Base-by-base conservation (phyloP, 2,113 vertebrate species). In the Larimichthys polyactis region DNA sequence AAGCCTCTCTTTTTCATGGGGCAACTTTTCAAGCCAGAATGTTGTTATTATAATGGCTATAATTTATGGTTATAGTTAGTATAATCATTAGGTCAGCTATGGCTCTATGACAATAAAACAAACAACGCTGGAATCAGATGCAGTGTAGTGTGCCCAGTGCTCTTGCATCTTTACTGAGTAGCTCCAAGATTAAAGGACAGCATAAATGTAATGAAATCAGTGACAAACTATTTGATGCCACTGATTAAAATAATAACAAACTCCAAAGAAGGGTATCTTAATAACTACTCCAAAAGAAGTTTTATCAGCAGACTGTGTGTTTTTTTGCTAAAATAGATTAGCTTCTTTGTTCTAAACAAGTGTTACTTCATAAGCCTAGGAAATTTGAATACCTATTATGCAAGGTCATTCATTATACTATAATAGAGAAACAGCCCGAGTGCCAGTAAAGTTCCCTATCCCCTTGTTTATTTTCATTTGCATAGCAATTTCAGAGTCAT, bases 401-500 rank as follows among this genome's bases (percentile, higher is more conserved):
- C 78, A 75, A 75, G 69, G 48, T 60, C 49, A 74, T 82, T 87
- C 62, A 62, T 87, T 77, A 79, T 79, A 44, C 9, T 52, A 17
- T 52, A 64, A 76, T 60, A 54, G 17, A 72, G 36, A 80, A 57
- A 2, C 11, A 24, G 29, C 3, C 22, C 54, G 5, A 11, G 32
- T 6, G 4, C 24, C 24, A 76, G 5, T 68, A 11, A 48, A 14
- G 10, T 63, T 63, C 49, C 14, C 9, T 67, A 16, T 27, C 17
- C 70, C 68, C 29, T 57, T 63, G 12, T 71, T 84, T 78, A 63
- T 85, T 79, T 84, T 68, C 4, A 84, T 40, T 84, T 86, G 32
- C 44, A 74, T 55, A 52, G 11, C 44, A 63, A 60, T 7, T 52
- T 69, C 65, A 3, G 19, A 63, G 16, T 72, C 36, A 11, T 69